These are phyloP conservation scores for Cheilosia vulpina DNA, from an alignment of 2,888 invertebrate genomes.

Conservation along the genomic window DNA sequence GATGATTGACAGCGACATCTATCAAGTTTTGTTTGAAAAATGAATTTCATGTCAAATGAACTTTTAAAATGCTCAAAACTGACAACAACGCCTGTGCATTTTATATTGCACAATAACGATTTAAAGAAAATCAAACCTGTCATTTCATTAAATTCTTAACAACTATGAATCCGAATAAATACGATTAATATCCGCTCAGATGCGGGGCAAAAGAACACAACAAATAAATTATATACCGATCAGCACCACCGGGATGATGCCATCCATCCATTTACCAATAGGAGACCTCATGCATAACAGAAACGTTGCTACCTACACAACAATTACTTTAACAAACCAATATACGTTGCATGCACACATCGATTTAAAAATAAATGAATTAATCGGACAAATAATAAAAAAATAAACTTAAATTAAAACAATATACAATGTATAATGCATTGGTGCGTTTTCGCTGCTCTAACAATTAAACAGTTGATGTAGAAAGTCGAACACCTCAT, in stretches of 20 bases:
- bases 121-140: too few relatives aligned
- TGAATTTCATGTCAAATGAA: too few relatives aligned
- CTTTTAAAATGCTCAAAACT: too few relatives aligned
- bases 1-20: too few relatives aligned
- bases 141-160: neutral
- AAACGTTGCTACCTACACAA: neutral
- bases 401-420: slow-evolving; percentile 30
- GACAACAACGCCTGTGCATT: too few relatives aligned
- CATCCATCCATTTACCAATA: neutral
- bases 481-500: too few relatives aligned
- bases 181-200: neutral
- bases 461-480: too few relatives aligned
- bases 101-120: too few relatives aligned
- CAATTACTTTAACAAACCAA: slow-evolving; percentile 24
- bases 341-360: neutral
- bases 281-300: slow-evolving; percentile 2
- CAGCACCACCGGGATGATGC: neutral
- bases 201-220: neutral
- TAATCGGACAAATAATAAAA: slow-evolving; percentile 32
- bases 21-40: too few relatives aligned
- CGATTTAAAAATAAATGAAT: too few relatives aligned
- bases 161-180: neutral
- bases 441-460: too few relatives aligned
- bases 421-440: too few relatives aligned
- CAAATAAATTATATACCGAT: neutral